phyloP scores from a whole-genome alignment of 2,888 invertebrate genomes.

The Cheilosia vulpina region DNA sequence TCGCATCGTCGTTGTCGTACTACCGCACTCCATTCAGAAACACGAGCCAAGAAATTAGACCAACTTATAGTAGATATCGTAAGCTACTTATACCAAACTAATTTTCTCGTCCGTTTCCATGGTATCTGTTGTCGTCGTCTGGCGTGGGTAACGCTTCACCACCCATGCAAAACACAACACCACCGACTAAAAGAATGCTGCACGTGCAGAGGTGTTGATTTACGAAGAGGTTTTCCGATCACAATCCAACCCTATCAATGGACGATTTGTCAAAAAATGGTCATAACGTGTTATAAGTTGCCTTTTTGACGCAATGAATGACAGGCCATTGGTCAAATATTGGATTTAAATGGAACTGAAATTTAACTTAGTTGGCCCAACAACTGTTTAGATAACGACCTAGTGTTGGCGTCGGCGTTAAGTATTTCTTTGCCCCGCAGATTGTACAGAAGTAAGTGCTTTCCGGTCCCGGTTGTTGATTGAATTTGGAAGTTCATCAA shows the following conservation, averaged over 20 bases:
- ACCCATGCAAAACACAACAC: slow-evolving; percentile 50
- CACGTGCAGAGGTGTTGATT: slow-evolving; percentile 69
- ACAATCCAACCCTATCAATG: slow-evolving; percentile 1
- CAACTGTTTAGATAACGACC: slow-evolving; percentile 1
- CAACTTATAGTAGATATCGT: not conserved
- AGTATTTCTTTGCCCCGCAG: no score
- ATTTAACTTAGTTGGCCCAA: slow-evolving; percentile 11
- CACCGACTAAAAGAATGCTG: slow-evolving; percentile 25
- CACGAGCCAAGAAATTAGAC: slow-evolving; percentile 35
- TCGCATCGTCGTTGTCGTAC: slow-evolving; percentile 18
- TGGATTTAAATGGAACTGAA: slow-evolving; percentile 31
- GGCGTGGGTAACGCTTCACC: slow-evolving; percentile 50
- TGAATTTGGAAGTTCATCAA: no score
- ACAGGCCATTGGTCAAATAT: slow-evolving; percentile 50
- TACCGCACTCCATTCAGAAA: slow-evolving; percentile 44
- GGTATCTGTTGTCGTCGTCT: not conserved
- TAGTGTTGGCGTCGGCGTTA: slow-evolving; percentile 8
- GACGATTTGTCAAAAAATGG: slow-evolving; percentile 41
- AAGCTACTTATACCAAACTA: slow-evolving; percentile 15
- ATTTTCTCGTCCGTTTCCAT: slow-evolving; percentile 48
- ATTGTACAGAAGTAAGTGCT: no score
- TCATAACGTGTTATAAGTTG: slow-evolving; percentile 14
- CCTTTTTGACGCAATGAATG: slow-evolving; percentile 36
- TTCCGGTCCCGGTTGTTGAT: no score
- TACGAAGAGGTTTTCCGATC: slow-evolving; percentile 25